Evolutionary conservation across 2,113 vertebrate genomes (phyloP), one percentile per base, ranked within the genome.

Genomic region (Mormyrus lacerda): DNA sequence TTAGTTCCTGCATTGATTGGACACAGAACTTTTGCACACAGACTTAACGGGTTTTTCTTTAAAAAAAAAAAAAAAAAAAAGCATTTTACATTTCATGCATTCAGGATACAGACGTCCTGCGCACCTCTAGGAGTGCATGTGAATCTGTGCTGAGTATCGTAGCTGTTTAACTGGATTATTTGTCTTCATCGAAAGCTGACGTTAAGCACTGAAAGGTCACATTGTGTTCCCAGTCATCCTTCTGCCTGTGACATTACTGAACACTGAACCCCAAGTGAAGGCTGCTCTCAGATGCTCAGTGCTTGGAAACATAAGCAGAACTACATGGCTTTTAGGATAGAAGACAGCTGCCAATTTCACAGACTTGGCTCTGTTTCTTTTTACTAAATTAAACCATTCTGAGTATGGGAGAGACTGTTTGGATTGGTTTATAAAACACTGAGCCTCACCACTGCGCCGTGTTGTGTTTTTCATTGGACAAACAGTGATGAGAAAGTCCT

Each of bases 311-410:
- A 42, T n/a, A n/a, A 35, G 69, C n/a, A 17, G 51, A 42, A 69
- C 69, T 47, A 10, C 73, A 50, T 79, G 48, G 15, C 35, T 79
- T 87, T 53, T 47, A 86, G 61, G 27, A 42, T 86, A 88, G 82
- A 48, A 88, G 76, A 61, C 86, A 90, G 61, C 89, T 76, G 87
- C 87, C 61, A 90, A 11, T 79, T 76, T 85, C 48, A 85, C 39
- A 27, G 31, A 69, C 61, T 69, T 27, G 61, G n/a, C 61, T 69
- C 73, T 69, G 55, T 83, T 84, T 58, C 61, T 27, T 5, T 47
- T 47, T n/a, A 88, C 58, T 69, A 53, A 88, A 53, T 55, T 58
- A 27, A 39, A 87, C 24, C 10, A 42, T 86, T 17, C 44, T 76
- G 69, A 39, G 13, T 35, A 39, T 39, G 3, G 11, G 69, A 76